Percentiles rank a stretch among this genome's conserved stretches.
These are phyloP conservation scores for Zhuqinia jingwanae DNA, from an alignment of 2,888 invertebrate species.

Conservation along the genomic window DNA sequence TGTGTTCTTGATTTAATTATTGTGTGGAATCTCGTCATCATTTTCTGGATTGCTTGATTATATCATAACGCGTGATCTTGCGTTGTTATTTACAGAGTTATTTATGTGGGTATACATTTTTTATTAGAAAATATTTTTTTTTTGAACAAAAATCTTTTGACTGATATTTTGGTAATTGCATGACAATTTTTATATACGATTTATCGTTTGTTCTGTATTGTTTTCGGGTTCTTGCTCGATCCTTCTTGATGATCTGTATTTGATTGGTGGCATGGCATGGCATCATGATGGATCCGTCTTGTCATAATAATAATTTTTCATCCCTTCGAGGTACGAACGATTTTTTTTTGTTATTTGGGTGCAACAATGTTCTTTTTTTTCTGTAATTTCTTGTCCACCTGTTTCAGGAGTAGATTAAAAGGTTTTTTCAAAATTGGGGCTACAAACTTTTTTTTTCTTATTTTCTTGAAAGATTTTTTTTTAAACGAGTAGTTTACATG, in stretches of 20 bases:
- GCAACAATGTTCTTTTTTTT: neutral
- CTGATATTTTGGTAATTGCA: conserved; percentile 64
- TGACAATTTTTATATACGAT: conserved; percentile 61
- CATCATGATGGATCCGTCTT: conserved; percentile 45
- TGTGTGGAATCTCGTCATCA: neutral
- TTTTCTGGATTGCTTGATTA: conserved; percentile 35
- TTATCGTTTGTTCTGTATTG: conserved; percentile 3
- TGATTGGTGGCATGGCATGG: conserved; percentile 45
- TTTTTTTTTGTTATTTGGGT: conserved; percentile 38
- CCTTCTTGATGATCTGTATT: conserved; percentile 17
- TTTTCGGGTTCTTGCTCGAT: neutral
- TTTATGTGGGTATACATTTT: conserved; percentile 58
- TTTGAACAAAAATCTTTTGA: neutral
- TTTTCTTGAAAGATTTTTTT: conserved; percentile 25
- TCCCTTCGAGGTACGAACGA: conserved; percentile 43
- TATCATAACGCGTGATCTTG: conserved; percentile 18
- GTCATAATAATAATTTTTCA: conserved; percentile 54
- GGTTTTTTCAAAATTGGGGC: neutral
- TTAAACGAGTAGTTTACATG: neutral
- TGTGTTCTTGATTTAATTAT: conserved; percentile 49
- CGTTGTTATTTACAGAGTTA: conserved; percentile 13
- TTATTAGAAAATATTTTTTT: conserved; percentile 13
- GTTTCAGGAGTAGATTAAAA: conserved; percentile 19
- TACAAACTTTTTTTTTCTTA: conserved; percentile 2
- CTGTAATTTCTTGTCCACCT: conserved; percentile 41